Percentiles rank a stretch among this genome's conserved stretches.
These are phyloP conservation scores for Peromyscus melanophrys DNA, from an alignment of 2,797 vertebrate species.

Conservation along the genomic window DNA sequence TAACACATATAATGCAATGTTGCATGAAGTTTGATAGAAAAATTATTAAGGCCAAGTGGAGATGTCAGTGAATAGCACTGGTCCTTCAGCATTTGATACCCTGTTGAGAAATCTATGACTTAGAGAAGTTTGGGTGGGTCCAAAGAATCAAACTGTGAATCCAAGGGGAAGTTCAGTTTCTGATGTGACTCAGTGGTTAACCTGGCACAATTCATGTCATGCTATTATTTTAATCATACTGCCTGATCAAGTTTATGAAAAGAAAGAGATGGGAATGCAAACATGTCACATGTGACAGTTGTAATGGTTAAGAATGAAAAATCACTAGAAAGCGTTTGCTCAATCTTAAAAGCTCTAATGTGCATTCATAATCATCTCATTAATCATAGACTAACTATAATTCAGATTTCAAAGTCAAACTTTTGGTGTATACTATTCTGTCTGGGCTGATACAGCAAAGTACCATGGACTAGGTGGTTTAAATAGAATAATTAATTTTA, in stretches of 20 bases:
- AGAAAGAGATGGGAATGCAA: not conserved
- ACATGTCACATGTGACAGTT: not conserved
- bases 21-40: not conserved
- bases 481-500: constrained; percentile 17
- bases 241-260: not conserved
- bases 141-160: not conserved
- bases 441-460: not conserved
- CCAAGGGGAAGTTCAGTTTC: not conserved
- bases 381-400: not conserved
- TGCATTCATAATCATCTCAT: not conserved
- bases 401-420: constrained; percentile 11
- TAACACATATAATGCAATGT: not conserved
- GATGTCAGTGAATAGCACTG: not conserved
- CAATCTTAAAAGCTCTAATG: constrained; percentile 30
- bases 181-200: not conserved
- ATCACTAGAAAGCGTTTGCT: not conserved
- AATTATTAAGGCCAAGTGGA: not conserved
- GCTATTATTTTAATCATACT: constrained; percentile 17
- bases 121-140: not conserved
- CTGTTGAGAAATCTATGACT: not conserved
- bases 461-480: not conserved
- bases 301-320: constrained; percentile 37
- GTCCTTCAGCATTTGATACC: not conserved
- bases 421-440: not conserved
- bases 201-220: not conserved